Base-by-base conservation (phyloP, 2,888 invertebrate genomes). In the Aphidius colemani region DNA sequence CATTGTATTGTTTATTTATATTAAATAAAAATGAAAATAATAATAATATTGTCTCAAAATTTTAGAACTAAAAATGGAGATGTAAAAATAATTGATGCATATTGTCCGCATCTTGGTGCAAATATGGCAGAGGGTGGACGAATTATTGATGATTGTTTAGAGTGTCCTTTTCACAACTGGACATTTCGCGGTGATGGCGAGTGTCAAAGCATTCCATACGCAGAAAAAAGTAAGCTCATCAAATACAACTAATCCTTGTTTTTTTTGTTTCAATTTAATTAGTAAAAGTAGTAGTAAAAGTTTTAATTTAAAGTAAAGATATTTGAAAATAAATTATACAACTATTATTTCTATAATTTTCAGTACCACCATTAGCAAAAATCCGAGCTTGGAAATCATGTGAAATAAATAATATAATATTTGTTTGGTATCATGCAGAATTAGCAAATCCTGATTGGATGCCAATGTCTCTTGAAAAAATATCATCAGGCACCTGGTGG, bases 141-240 rank as follows among this genome's bases (percentile, higher is more conserved):
- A 0, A 93, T 94, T 0, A 81, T 85, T 45, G 92, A 90, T 0
- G 89, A 91, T 74, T 93, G 93, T 72, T 86, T 96, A 7, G 90
- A 92, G 74, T 96, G 96, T 73, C 95, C 95, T 0, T 96, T 96
- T 82, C 96, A 96, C 74, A 89, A 89, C 61, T 96, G 96, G 96
- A 83, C 85, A 60, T 96, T 96, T 77, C 85, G 87, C 6, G 92
- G 90, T 0, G 88, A 89, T 67, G 96, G 96, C 0, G 83, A 84
- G 44, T 93, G 94, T 71, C 85, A 87, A 0, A 84, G 86, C 56
- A 89, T 95, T n/a, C 95, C 95, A 0, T 91, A 91, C 74, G 82
- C 88, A 7, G 83, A 85, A 18, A 86, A 85, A 81, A 82, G 87
- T 86, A 74, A 68, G 53, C 13, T 18, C 62, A 18, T 48, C 5